phyloP scores from a whole-genome alignment of 2,797 vertebrate genomes.

The Anniella stebbinsi region DNA sequence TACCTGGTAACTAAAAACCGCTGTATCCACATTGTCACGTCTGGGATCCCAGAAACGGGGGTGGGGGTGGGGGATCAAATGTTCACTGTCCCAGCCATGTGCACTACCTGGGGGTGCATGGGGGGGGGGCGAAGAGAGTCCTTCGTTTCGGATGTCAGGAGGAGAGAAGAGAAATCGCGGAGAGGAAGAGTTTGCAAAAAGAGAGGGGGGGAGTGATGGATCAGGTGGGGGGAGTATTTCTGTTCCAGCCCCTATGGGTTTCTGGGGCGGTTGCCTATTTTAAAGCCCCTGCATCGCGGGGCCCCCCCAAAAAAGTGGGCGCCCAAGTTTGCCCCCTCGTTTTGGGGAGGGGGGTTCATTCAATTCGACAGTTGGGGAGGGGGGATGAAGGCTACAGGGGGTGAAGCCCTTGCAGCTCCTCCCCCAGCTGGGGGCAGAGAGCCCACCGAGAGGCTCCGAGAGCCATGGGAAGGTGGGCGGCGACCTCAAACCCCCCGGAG shows the following conservation, averaged over 20 bases:
- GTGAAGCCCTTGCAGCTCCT: not conserved
- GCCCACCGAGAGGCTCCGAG: not conserved
- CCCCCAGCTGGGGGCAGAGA: not conserved
- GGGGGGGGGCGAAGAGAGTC: not conserved
- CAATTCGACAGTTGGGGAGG: not conserved
- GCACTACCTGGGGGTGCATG: conserved; percentile 12
- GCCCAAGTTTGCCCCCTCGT: not conserved
- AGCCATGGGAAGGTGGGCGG: not conserved
- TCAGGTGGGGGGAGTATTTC: too few relatives aligned
- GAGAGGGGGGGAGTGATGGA: too few relatives aligned
- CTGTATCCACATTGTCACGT: conserved; percentile 83
- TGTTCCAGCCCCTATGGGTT: not conserved
- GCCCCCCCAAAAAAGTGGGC: not conserved
- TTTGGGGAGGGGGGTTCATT: not conserved
- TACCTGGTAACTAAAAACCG: conserved; percentile 81
- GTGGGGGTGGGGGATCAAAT: conserved; percentile 63
- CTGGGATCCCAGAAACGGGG: conserved; percentile 29
- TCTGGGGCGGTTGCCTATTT: not conserved
- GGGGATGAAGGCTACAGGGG: not conserved
- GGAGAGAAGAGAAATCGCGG: not conserved
- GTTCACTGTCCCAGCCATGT: conserved; percentile 70
- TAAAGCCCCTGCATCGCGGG: not conserved
- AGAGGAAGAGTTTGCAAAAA: not conserved
- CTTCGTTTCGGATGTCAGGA: not conserved
- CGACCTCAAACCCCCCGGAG: not conserved